A percentile compares a stretch with the other conserved stretches of the same genome.
These are phyloP conservation scores for Microplitis mediator DNA, from an alignment of 1,140 invertebrate species.

Conservation along the genomic window DNA sequence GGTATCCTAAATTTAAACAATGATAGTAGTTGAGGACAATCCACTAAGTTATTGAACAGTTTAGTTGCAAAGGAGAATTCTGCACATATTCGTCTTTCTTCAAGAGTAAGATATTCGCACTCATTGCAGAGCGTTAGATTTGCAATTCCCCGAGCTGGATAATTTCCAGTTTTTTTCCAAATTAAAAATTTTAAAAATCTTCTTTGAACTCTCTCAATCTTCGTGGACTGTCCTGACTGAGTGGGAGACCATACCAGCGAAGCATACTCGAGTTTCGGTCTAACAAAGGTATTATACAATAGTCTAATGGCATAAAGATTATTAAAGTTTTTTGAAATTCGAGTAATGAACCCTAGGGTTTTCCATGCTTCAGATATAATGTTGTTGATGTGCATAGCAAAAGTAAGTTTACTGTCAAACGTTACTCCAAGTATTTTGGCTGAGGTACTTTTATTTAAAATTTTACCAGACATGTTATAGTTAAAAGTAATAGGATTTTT, in stretches of 20 bases:
- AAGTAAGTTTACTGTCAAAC: conserved; percentile 17
- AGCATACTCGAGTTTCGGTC: neutral
- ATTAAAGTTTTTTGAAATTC: neutral
- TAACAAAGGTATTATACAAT: neutral
- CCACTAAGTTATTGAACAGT: too few species aligned
- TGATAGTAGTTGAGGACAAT: too few species aligned
- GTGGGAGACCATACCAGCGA: neutral
- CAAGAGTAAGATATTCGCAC: neutral
- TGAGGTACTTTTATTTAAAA: neutral
- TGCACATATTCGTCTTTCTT: neutral
- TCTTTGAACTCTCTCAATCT: too few species aligned
- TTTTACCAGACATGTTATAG: neutral
- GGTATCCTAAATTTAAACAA: too few species aligned
- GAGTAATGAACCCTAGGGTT: conserved; percentile 1
- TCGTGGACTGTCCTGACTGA: neutral
- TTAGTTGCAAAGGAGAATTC: neutral
- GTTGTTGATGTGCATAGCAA: neutral
- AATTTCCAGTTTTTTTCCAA: neutral
- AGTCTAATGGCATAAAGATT: neutral
- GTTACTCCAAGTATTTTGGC: neutral
- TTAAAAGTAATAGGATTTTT: neutral
- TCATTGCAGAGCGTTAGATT: neutral
- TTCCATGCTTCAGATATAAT: neutral
- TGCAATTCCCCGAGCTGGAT: neutral
- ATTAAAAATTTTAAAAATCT: neutral